Evolutionary conservation across 1,140 invertebrate species (phyloP).

Genomic region (Alviniconcha marisindica): DNA sequence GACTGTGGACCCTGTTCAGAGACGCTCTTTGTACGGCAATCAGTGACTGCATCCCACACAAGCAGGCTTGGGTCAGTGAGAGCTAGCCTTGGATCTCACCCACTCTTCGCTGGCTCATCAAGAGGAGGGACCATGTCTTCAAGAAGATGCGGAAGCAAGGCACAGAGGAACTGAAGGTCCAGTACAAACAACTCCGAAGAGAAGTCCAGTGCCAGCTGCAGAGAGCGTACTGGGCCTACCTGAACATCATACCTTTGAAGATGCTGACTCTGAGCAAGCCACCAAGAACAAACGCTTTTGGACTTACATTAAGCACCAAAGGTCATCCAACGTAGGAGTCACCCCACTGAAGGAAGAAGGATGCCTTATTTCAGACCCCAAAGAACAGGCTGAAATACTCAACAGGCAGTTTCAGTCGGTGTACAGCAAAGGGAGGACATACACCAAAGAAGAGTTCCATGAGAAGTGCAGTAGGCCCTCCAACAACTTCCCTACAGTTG

Average conservation of each 20-base stretch:
- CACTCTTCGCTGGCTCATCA: background rate
- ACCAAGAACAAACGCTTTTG: background rate
- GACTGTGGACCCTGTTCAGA: background rate
- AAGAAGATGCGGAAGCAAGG: background rate
- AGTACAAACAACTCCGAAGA: background rate
- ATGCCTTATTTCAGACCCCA: background rate
- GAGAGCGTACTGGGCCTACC: background rate
- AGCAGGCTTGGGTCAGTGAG: background rate
- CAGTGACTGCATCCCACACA: background rate
- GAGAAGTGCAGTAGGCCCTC: background rate
- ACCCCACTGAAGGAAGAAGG: background rate
- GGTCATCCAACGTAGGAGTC: background rate
- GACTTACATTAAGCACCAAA: background rate
- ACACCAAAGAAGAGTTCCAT: background rate
- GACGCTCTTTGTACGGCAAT: background rate
- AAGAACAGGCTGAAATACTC: background rate
- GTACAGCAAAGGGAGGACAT: background rate
- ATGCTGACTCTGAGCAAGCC: constrained; percentile 33
- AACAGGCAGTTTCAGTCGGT: background rate
- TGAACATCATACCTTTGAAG: background rate
- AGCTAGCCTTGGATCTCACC: constrained; percentile 9
- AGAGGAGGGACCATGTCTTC: background rate
- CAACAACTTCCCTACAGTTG: background rate
- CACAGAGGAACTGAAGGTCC: background rate
- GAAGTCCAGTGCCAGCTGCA: background rate